phyloP scores from a whole-genome alignment of 2,888 invertebrate species.

The Dynastes hyllus region DNA sequence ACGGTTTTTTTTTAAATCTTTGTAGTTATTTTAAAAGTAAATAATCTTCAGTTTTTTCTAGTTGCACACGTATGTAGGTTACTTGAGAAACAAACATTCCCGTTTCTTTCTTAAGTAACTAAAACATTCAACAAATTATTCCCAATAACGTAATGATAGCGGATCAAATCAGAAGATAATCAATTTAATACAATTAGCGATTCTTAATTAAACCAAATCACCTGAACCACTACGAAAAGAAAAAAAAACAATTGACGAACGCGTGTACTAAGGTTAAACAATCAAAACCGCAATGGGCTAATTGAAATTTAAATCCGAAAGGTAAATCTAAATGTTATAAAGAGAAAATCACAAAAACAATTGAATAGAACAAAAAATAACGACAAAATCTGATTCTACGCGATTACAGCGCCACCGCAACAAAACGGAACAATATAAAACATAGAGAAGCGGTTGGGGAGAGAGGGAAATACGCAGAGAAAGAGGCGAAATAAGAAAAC shows the following conservation, averaged over 20 bases:
- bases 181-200: too few relatives aligned
- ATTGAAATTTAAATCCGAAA: neutral
- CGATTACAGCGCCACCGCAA: conserved; percentile 12
- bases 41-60: too few relatives aligned
- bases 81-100: too few relatives aligned
- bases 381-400: neutral
- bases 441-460: neutral
- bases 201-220: too few relatives aligned
- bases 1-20: too few relatives aligned
- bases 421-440: neutral
- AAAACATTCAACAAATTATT: too few relatives aligned
- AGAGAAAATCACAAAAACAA: conserved; percentile 3
- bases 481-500: conserved; percentile 27
- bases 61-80: too few relatives aligned
- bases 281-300: neutral
- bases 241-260: neutral
- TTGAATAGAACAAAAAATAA: neutral
- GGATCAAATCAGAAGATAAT: too few relatives aligned
- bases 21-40: too few relatives aligned
- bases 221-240: neutral
- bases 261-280: neutral
- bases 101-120: too few relatives aligned
- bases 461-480: neutral
- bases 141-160: too few relatives aligned
- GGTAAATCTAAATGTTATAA: neutral